Evolutionary conservation across 1,140 invertebrate genomes (phyloP), one percentile per base, ranked within the genome.

Genomic region (Drosophila mojavensis): DNA sequence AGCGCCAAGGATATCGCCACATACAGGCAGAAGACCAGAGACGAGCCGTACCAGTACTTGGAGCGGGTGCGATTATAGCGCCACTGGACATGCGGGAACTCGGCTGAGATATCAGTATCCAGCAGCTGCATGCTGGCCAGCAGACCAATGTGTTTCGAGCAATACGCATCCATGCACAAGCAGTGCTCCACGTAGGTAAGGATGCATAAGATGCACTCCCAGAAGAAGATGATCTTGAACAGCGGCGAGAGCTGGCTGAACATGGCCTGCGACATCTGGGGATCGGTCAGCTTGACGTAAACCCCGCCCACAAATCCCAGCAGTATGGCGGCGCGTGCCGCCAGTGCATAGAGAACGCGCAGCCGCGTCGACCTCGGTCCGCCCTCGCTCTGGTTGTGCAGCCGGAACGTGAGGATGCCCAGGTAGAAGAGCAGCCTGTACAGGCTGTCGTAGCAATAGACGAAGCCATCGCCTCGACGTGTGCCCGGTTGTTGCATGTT

Each of bases 51-150:
- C 65, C 50, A 67, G 65, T 88, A 91, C 39, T 91, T 91, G 30
- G 55, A 30, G 2, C 66, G 64, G 3, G 74, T 79, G 11, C 77
- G 81, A 2, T 75, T 36, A 33, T 91, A 91, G 47, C 85, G 67
- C 90, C 90, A 91, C n/a, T 54, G 15, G 0, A 91, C 72, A 3
- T 72, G 3, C 1, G 79, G 69, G 41, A 91, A 91, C 24, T 72
- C n/a, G 1, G 26, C 17, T 2, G 68, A 43, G 6, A 91, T 47
- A 0, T 48, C 10, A 0, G 58, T 39, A 68, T 91, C 90, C 30
- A 91, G 63, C 1, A 13, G 17, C n/a, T 90, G 79, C 45, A 91
- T 61, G 43, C 53, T 62, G 1, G 41, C 9, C 2, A 79, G 11
- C 11, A 90, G 51, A 6, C 50, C 9, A 0, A 90, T 36, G 30